These are phyloP conservation scores for Nautilus pompilius DNA, from an alignment of 1,140 invertebrate species.

Conservation along the genomic window DNA sequence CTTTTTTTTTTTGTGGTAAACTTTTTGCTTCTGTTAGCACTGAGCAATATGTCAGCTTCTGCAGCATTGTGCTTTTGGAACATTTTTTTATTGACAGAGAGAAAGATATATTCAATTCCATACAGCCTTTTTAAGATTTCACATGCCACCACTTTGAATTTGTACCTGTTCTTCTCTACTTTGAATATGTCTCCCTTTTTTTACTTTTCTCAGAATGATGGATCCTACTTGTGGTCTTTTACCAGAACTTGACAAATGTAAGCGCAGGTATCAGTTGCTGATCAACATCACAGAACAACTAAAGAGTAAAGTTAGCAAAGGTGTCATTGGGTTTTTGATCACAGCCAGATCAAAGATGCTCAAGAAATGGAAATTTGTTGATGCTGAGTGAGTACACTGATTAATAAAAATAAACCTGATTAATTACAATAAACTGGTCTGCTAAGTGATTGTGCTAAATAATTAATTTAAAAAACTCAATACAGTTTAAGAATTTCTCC, in stretches of 20 bases:
- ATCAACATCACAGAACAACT: constrained; percentile 53
- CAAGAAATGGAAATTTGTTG: constrained; percentile 54
- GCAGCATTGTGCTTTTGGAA: not conserved
- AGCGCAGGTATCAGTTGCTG: constrained; percentile 45
- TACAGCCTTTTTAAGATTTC: constrained; percentile 9
- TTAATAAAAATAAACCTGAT: not conserved
- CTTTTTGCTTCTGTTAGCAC: no score
- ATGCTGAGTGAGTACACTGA: constrained; percentile 45
- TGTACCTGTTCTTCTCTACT: not conserved
- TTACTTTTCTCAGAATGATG: constrained; percentile 39
- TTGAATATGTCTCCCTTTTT: not conserved
- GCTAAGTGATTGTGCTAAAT: no score
- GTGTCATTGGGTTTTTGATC: constrained; percentile 53
- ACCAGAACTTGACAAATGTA: constrained; percentile 53
- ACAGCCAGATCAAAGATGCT: constrained; percentile 52
- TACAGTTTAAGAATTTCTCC: no score
- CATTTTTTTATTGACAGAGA: constrained; percentile 10
- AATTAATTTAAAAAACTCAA: no score
- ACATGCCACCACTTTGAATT: not conserved
- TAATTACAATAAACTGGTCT: no score
- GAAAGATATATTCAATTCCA: constrained; percentile 15
- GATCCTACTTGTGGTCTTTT: constrained; percentile 54
- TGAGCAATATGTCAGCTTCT: no score
- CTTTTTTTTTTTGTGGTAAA: no score
- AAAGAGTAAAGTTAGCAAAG: constrained; percentile 55